Base-by-base conservation (phyloP, 2,888 invertebrate genomes). In the Andrena hattorfiana region DNA sequence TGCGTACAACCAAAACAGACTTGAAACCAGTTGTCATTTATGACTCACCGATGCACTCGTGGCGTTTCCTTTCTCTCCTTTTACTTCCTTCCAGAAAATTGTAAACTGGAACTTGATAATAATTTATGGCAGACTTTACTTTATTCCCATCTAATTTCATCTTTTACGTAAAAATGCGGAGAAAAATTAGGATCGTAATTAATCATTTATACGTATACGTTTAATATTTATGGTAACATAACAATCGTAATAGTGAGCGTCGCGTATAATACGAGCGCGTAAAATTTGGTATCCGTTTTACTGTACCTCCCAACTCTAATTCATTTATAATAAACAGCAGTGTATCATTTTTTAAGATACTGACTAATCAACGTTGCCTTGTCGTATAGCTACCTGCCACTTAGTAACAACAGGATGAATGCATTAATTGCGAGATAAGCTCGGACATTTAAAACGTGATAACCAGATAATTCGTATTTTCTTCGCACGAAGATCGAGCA, bases 51-150 rank as follows among this genome's bases (percentile, higher is more conserved):
- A 70, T 20, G 32, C 32, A 74, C 20, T 59, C 60, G 7, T 49
- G 28, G 16, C 35, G 59, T 70, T 77, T 76, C 80, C 81, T 83
- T 85, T 83, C 83, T 70, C 81, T 83, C 70, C 77, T 83, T 84
- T 79, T 81, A 84, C 67, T 72, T 75, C 30, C 51, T 63, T 54
- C n/a, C 48, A 7, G 42, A 54, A 26, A 42, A 64, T 64, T 42
- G 8, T 5, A 5, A 66, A 26, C 20, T 42, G 6, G 7, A 8
- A 20, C 20, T 60, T 7, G 5, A 42, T 59, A 48, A 35, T 32
- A 48, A 54, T 49, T 56, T 26, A 10, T 30, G 5, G n/a, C 13
- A 28, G 5, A 42, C 10, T 10, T 73, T 20, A 35, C 23, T 7
- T 63, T 13, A 20, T 42, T 66, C 8, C 0, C 26, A 73, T 54